phyloP scores from a whole-genome alignment of 1,140 invertebrate species.

The Cydia strobilella region DNA sequence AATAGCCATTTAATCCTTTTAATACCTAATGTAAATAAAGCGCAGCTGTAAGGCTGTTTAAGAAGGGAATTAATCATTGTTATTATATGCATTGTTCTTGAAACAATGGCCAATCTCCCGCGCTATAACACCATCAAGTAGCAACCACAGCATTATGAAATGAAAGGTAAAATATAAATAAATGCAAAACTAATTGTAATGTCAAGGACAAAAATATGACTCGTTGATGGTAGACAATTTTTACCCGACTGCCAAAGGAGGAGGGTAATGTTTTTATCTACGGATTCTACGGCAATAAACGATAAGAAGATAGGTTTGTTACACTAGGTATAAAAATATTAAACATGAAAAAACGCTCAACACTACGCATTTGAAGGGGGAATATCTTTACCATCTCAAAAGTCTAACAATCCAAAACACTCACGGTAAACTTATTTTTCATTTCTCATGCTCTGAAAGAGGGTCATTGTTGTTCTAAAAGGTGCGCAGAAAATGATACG shows the following conservation, averaged over 20 bases:
- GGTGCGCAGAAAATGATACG: too few relatives aligned
- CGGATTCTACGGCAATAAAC: too few relatives aligned
- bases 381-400: neutral
- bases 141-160: neutral
- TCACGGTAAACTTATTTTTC: neutral
- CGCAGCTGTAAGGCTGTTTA: conserved; percentile 1
- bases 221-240: neutral
- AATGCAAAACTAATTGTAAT: neutral
- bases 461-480: too few relatives aligned
- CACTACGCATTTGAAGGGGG: neutral
- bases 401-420: neutral
- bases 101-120: conserved; percentile 11
- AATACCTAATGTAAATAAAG: conserved; percentile 9
- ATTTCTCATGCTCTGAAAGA: too few relatives aligned
- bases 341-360: too few relatives aligned
- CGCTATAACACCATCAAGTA: conserved; percentile 14
- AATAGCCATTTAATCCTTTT: neutral
- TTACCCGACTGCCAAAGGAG: too few relatives aligned
- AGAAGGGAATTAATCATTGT: conserved; percentile 10
- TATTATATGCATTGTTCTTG: conserved; percentile 18
- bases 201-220: neutral
- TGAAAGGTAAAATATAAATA: neutral
- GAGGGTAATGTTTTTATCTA: too few relatives aligned
- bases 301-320: too few relatives aligned
- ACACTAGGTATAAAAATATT: too few relatives aligned